phyloP scores from a whole-genome alignment of 2,797 vertebrate genomes.

The Gallinago nigripennis region DNA sequence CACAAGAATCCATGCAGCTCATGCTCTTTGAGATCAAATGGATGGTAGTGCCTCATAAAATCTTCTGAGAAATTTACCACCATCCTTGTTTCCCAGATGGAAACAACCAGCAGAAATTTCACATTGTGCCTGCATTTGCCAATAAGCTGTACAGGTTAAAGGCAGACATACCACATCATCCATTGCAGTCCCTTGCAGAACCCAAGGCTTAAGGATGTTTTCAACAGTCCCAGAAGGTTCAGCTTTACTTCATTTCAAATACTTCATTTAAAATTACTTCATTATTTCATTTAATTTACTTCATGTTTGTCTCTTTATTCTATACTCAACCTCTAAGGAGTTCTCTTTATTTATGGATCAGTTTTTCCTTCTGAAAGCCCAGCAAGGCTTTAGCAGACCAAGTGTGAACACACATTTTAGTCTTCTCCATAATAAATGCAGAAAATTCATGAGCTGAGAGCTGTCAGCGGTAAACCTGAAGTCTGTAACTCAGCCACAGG shows the following conservation, averaged over 20 bases:
- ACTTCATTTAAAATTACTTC: too few species aligned
- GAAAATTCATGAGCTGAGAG: constrained; percentile 29
- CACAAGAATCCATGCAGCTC: not conserved
- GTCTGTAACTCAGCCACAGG: not conserved
- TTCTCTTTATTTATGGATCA: constrained; percentile 11
- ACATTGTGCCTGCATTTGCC: not conserved
- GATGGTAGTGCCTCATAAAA: not conserved
- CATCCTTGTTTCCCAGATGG: not conserved
- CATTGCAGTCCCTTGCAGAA: not conserved
- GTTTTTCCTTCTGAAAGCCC: constrained; percentile 14
- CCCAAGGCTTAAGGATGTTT: not conserved
- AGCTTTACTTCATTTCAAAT: not conserved
- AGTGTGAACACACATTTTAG: constrained; percentile 29
- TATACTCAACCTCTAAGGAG: not conserved
- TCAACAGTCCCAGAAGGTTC: not conserved
- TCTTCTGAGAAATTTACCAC: not conserved
- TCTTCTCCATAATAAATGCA: constrained; percentile 9
- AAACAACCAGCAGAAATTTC: not conserved
- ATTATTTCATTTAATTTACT: too few species aligned
- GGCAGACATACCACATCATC: not conserved
- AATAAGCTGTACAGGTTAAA: not conserved
- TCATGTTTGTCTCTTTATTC: not conserved
- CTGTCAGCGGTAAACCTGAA: not conserved
- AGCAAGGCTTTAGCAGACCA: not conserved
- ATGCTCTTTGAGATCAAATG: not conserved